Evolutionary conservation across 1,140 invertebrate genomes (phyloP).

Genomic region (Drosophila subpulchrella): DNA sequence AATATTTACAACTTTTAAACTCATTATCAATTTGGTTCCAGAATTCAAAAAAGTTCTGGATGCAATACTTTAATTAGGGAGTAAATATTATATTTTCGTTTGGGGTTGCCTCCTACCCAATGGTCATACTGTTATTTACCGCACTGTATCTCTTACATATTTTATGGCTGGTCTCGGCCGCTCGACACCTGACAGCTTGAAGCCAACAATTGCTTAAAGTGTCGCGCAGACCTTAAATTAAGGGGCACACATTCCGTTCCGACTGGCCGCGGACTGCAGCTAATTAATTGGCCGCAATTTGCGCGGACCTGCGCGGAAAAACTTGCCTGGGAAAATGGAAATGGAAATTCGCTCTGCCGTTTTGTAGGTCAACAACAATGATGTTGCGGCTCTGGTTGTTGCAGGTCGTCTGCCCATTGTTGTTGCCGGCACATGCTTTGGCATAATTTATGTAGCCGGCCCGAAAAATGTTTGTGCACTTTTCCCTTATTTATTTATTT

Average conservation of each 20-base stretch:
- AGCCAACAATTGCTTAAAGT: conserved; percentile 59
- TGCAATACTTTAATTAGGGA: no score
- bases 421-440: conserved; percentile 63
- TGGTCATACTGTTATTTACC: neutral
- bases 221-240: conserved; percentile 48
- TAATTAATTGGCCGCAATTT: conserved; percentile 78
- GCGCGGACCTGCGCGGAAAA: conserved; percentile 57
- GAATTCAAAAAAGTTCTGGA: no score
- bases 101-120: no score
- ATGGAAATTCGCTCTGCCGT: conserved; percentile 33
- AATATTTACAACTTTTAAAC: no score
- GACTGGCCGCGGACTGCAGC: conserved; percentile 49
- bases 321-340: conserved; percentile 58
- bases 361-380: conserved; percentile 72
- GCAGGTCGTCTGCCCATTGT: conserved; percentile 14
- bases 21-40: no score
- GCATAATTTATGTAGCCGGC: conserved; percentile 70
- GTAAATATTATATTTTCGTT: no score
- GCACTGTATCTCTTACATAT: conserved; percentile 14
- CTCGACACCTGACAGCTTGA: conserved; percentile 30
- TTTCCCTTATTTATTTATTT: conserved; percentile 39
- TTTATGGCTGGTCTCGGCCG: conserved; percentile 37
- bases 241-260: conserved; percentile 11
- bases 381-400: conserved; percentile 17
- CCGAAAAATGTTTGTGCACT: conserved; percentile 46